These are phyloP conservation scores for Scaptodrosophila lebanonensis DNA, from an alignment of 1,140 invertebrate genomes.

Conservation along the genomic window DNA sequence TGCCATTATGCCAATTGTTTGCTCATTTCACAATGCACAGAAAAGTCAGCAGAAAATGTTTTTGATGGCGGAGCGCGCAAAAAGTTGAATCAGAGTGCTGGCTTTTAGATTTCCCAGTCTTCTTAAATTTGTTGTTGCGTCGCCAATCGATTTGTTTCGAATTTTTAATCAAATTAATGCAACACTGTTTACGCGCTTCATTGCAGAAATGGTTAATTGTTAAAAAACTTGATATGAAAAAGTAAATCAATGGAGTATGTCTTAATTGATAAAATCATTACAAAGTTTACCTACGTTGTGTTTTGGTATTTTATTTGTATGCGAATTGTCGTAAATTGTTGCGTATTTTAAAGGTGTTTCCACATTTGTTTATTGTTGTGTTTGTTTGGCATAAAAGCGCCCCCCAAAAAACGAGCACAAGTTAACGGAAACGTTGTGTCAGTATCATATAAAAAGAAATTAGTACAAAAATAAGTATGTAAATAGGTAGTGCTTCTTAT, in stretches of 20 bases:
- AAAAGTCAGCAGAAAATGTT: conserved; percentile 51
- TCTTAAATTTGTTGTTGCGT: conserved; percentile 19
- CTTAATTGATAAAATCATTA: conserved; percentile 27
- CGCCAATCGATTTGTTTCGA: no score
- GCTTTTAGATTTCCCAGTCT: conserved; percentile 12
- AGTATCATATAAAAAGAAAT: conserved; percentile 43
- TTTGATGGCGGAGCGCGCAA: conserved; percentile 51
- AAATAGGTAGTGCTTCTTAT: conserved; percentile 3
- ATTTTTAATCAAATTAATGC: conserved; percentile 38
- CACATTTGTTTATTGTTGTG: not conserved
- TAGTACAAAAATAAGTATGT: conserved; percentile 17
- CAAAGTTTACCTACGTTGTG: conserved; percentile 59
- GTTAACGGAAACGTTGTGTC: conserved; percentile 39
- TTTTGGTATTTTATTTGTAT: conserved; percentile 30
- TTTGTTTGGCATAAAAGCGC: conserved; percentile 22
- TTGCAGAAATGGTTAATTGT: not conserved
- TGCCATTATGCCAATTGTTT: conserved; percentile 58
- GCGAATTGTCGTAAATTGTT: conserved; percentile 32
- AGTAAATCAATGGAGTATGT: conserved; percentile 19
- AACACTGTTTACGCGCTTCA: conserved; percentile 48
- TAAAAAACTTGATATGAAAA: conserved; percentile 15
- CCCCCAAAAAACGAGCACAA: conserved; percentile 26
- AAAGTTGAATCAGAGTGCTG: conserved; percentile 28
- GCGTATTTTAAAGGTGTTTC: not conserved
- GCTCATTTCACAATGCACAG: conserved; percentile 56